phyloP scores from a whole-genome alignment of 2,113 vertebrate genomes.

The Cricetomys ansorgei region DNA sequence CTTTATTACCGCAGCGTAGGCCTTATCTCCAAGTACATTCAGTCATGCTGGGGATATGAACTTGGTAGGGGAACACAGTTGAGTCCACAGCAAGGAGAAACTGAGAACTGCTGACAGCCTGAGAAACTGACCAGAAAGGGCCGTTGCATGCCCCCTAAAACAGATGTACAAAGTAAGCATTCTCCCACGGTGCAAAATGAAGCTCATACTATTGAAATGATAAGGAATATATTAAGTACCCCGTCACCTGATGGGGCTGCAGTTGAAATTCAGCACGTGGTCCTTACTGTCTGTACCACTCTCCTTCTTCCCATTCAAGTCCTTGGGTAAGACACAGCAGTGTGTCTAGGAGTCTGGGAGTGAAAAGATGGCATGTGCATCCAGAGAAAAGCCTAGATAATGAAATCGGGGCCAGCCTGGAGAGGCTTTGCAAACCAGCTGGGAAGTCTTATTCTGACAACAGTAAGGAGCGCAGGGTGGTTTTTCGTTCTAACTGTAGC shows the following conservation, averaged over 20 bases:
- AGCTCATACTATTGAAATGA: background rate
- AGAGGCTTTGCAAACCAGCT: background rate
- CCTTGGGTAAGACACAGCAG: background rate
- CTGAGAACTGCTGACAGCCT: background rate
- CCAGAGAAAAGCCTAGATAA: slow-evolving; percentile 1
- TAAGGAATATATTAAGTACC: background rate
- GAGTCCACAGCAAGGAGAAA: background rate
- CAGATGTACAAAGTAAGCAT: background rate
- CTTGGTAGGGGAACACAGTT: background rate
- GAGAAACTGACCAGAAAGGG: background rate
- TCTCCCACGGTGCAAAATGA: background rate
- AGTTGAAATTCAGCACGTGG: background rate
- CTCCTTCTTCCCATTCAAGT: background rate
- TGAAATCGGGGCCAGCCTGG: background rate
- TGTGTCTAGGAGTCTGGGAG: background rate
- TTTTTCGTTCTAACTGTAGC: background rate
- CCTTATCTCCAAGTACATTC: background rate
- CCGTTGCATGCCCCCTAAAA: background rate
- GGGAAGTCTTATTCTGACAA: background rate
- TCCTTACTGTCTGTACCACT: background rate
- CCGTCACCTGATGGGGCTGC: background rate
- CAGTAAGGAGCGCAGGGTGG: too few species aligned
- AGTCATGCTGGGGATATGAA: background rate
- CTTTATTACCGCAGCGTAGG: background rate
- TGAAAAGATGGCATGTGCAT: too few species aligned